Base-by-base conservation (phyloP, 2,797 vertebrate species). In the Bradypus variegatus region DNA sequence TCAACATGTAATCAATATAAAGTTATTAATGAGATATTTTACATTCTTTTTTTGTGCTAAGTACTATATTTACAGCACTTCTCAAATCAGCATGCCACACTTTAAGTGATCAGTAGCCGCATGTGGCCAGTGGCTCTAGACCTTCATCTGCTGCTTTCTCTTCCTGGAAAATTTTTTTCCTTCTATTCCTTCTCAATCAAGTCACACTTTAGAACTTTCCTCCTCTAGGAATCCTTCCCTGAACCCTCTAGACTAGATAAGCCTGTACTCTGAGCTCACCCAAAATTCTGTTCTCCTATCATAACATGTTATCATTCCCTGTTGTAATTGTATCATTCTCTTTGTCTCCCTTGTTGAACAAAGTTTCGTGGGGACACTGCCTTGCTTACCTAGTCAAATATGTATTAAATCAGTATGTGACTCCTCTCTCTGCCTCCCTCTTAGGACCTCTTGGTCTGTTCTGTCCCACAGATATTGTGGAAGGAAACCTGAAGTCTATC, bases 401-500 rank as follows among this genome's bases (percentile, higher is more conserved):
- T 0, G 0, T 29, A 29, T 2, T n/a, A 10, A 31, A 48, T 18
- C 8, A 58, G 9, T 6, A 13, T 36, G 23, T 6, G 19, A 38
- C 18, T 60, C 70, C 53, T 89, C 21, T 23, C 78, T 62, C 33
- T 79, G 4, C 27, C 60, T 80, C 64, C 5, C 36, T 77, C 80
- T 94, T 31, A 94, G 65, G 41, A 88, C 50, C 62, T 93, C 50
- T 83, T 45, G 73, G 15, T 95, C 78, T 95, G 14, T 87, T 93
- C 76, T 80, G 16, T 92, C 67, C 81, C 89, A 53, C 94, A 99
- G 99, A 99, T 96, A 99, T 99, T 2, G 98, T 99, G 25, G 98
- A 99, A 2, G 99, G 99, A 29, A 99, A 99, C 97, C 96, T 99
- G 94, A 99, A 99, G 97, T 98, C 98, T 65, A 98, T 98, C 89